A percentile compares a stretch with the other conserved stretches of the same genome.
Evolutionary conservation across 2,888 invertebrate genomes (phyloP).

Genomic region (Leistus spinibarbis): DNA sequence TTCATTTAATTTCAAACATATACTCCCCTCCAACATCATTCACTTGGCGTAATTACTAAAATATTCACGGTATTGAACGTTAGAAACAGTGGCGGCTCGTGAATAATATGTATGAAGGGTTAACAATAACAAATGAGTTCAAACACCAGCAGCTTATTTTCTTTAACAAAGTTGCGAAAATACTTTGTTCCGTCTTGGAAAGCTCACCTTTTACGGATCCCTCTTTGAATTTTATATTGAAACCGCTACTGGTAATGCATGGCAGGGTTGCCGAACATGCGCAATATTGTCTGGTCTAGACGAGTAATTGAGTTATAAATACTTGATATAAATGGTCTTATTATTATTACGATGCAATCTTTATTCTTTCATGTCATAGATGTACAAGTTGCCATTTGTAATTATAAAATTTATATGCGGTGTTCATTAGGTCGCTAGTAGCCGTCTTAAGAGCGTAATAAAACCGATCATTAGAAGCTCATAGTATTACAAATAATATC

Average conservation of each 20-base stretch:
- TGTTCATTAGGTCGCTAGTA: too few species aligned
- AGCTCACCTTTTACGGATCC: background rate
- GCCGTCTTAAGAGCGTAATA: too few species aligned
- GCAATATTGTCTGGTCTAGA: background rate
- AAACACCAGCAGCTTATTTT: background rate
- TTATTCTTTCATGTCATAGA: background rate
- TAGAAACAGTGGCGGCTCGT: background rate
- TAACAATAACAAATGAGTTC: background rate
- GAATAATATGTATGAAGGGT: background rate
- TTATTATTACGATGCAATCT: background rate
- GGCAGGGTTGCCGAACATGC: background rate
- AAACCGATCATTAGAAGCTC: too few species aligned
- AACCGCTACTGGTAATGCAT: background rate
- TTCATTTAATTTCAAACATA: slow-evolving; percentile 10
- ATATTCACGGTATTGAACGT: slow-evolving; percentile 33
- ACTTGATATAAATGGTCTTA: background rate
- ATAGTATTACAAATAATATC: too few species aligned
- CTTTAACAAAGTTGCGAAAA: background rate
- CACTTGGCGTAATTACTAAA: slow-evolving; percentile 33
- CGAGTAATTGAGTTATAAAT: background rate
- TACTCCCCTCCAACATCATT: slow-evolving; percentile 5
- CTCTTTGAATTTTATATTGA: background rate
- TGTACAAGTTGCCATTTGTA: too few species aligned
- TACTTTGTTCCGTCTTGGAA: background rate
- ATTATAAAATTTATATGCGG: too few species aligned